Evolutionary conservation across 2,888 invertebrate genomes (phyloP).

Genomic region (Thera obeliscata): DNA sequence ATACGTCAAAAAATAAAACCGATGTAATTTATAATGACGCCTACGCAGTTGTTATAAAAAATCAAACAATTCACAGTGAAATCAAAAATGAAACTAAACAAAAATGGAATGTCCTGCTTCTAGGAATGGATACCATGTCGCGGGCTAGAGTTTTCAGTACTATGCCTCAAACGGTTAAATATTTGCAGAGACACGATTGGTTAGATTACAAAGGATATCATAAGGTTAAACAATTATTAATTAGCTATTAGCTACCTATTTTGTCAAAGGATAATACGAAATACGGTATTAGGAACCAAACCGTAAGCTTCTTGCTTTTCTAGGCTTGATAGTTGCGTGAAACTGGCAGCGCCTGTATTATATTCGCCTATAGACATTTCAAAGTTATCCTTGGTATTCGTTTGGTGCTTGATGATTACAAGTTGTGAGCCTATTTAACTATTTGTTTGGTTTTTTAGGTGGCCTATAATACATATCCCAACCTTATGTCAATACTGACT

Average conservation of each 20-base stretch:
- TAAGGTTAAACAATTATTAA: conserved; percentile 36
- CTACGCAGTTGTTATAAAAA: conserved; percentile 55
- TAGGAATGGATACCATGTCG: conserved; percentile 94
- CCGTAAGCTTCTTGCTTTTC: no score
- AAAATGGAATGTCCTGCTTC: conserved; percentile 85
- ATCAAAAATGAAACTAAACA: conserved; percentile 23
- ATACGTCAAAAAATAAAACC: conserved; percentile 23
- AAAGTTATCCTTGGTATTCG: no score
- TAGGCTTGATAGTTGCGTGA: no score
- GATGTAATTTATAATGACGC: conserved; percentile 54
- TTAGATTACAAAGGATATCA: conserved; percentile 83
- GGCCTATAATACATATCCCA: conserved; percentile 95
- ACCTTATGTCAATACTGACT: conserved; percentile 91
- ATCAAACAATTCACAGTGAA: conserved; percentile 29
- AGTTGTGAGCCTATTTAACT: no score
- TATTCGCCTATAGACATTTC: no score
- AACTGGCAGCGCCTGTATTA: no score
- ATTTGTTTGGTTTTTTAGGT: conserved; percentile 74
- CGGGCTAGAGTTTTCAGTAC: conserved; percentile 89
- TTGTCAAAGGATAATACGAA: no score
- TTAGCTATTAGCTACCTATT: no score
- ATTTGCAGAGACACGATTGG: conserved; percentile 87
- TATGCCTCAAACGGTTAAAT: conserved; percentile 88
- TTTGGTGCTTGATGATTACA: no score
- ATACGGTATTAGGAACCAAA: no score